These are phyloP conservation scores for Gobio gobio DNA, from an alignment of 2,113 vertebrate genomes.

Conservation along the genomic window DNA sequence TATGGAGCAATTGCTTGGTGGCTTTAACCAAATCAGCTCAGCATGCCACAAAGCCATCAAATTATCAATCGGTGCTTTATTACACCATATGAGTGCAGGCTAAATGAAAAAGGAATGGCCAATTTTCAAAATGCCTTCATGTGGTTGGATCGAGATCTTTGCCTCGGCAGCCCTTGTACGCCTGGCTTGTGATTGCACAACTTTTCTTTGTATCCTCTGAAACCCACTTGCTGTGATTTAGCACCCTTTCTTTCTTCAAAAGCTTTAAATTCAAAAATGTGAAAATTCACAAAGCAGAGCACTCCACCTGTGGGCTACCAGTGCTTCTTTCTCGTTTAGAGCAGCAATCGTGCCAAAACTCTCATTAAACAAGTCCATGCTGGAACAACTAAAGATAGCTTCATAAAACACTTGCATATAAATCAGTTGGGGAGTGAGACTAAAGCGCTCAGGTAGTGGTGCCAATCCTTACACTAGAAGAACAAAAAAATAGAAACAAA, in stretches of 20 bases:
- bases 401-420: slow-evolving; percentile 77
- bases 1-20: slow-evolving; percentile 11
- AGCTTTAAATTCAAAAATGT: slow-evolving; percentile 22
- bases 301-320: slow-evolving; percentile 26
- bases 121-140: slow-evolving; percentile 38
- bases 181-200: slow-evolving; percentile 34
- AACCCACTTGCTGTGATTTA: slow-evolving; percentile 44
- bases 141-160: slow-evolving; percentile 41
- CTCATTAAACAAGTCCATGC: slow-evolving; percentile 66
- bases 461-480: slow-evolving; percentile 70
- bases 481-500: slow-evolving; percentile 63
- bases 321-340: slow-evolving; percentile 2
- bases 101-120: slow-evolving; percentile 31
- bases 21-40: slow-evolving; percentile 43
- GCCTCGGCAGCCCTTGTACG: background rate
- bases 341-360: slow-evolving; percentile 38
- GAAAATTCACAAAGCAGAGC: slow-evolving; percentile 17
- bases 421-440: slow-evolving; percentile 68
- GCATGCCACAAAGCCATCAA: slow-evolving; percentile 45
- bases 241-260: slow-evolving; percentile 20
- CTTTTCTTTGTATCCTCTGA: slow-evolving; percentile 30
- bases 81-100: slow-evolving; percentile 34
- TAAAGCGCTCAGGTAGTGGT: slow-evolving; percentile 6
- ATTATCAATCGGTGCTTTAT: slow-evolving; percentile 41
- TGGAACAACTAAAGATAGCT: slow-evolving; percentile 61